A percentile compares a stretch with the other conserved stretches of the same genome.
phyloP scores from a whole-genome alignment of 1,140 invertebrate species.

The Camponotus floridanus region DNA sequence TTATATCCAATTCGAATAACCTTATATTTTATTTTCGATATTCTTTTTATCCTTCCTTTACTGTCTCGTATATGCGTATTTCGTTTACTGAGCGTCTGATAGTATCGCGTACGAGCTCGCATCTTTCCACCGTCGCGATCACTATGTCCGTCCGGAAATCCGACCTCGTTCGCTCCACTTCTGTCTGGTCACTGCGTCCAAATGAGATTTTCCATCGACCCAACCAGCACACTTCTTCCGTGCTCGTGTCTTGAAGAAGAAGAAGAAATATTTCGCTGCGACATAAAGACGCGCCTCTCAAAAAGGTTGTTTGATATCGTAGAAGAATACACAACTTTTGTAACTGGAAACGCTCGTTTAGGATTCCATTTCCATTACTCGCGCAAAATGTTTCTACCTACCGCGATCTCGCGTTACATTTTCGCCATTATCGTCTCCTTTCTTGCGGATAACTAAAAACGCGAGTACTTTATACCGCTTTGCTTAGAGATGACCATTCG shows the following conservation, averaged over 20 bases:
- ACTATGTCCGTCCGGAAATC: conserved; percentile 56
- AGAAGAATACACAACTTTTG: conserved; percentile 40
- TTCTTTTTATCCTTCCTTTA: background rate
- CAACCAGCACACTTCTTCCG: conserved; percentile 26
- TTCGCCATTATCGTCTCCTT: conserved; percentile 31
- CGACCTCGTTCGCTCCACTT: conserved; percentile 54
- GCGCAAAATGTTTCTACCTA: conserved; percentile 6
- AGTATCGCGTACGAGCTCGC: conserved; percentile 36
- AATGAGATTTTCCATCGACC: conserved; percentile 72
- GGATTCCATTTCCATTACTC: conserved; percentile 32
- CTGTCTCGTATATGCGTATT: conserved; percentile 1
- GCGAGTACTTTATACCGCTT: conserved; percentile 18
- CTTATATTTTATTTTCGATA: conserved; percentile 27
- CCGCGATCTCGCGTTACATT: conserved; percentile 38
- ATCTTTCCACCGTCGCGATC: conserved; percentile 60
- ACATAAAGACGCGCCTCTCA: conserved; percentile 31
- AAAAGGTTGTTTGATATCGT: conserved; percentile 53
- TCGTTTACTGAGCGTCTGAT: conserved; percentile 24
- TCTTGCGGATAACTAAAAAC: conserved; percentile 23
- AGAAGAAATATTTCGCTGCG: conserved; percentile 51
- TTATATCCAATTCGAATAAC: conserved; percentile 33
- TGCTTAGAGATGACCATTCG: background rate
- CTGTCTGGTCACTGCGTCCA: conserved; percentile 69
- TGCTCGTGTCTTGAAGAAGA: background rate
- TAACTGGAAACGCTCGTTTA: conserved; percentile 47